phyloP scores from a whole-genome alignment of 2,113 vertebrate species.

The Ceratotherium simum region DNA sequence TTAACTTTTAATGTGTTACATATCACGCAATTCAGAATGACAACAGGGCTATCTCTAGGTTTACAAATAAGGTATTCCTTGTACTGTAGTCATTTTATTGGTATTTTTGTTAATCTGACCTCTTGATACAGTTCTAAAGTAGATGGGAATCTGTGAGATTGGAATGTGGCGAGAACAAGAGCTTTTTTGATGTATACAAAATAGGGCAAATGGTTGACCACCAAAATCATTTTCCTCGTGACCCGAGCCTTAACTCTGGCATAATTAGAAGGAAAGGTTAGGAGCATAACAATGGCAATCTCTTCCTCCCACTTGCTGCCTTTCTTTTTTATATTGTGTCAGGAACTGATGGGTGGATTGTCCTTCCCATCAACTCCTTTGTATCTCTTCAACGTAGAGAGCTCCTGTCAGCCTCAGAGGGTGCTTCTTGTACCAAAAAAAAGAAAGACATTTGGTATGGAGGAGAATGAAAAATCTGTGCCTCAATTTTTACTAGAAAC shows the following conservation, averaged over 20 bases:
- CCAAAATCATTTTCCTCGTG: constrained; percentile 38
- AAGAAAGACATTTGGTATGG: neutral
- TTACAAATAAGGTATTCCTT: constrained; percentile 55
- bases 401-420: constrained; percentile 9
- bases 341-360: constrained; percentile 29
- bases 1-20: neutral
- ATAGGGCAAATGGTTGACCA: constrained; percentile 51
- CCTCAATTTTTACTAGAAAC: constrained; percentile 12
- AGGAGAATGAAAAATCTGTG: constrained; percentile 42
- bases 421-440: neutral
- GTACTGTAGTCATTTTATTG: constrained; percentile 14
- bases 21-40: neutral
- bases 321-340: constrained; percentile 46
- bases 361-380: constrained; percentile 67
- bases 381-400: neutral
- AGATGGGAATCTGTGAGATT: constrained; percentile 48
- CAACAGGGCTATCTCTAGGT: neutral
- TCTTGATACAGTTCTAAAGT: constrained; percentile 68
- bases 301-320: constrained; percentile 61
- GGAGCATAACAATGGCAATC: constrained; percentile 51
- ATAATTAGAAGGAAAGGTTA: constrained; percentile 59
- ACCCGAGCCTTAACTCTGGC: constrained; percentile 59
- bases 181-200: constrained; percentile 69
- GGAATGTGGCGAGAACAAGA: constrained; percentile 70
- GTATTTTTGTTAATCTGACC: constrained; percentile 56